Conservation (phyloP, 1,140 invertebrate species). For the Hypothenemus hampei region DNA sequence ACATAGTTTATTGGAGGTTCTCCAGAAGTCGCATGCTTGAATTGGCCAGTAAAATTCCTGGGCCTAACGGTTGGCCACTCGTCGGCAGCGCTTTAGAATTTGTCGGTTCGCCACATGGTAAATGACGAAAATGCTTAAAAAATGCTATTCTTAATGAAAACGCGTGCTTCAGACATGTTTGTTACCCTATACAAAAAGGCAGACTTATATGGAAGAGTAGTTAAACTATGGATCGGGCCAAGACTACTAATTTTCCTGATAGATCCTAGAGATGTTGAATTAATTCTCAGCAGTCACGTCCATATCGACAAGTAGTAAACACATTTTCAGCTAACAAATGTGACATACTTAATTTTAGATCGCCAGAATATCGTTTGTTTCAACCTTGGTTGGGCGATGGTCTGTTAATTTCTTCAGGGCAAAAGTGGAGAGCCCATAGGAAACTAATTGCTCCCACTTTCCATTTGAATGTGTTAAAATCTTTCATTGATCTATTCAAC, state of each 20-base stretch:
- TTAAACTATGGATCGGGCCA: conserved; percentile 69
- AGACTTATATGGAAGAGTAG: conserved; percentile 52
- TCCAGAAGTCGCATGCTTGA: conserved; percentile 63
- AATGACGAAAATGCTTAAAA: not conserved
- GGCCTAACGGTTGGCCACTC: conserved; percentile 62
- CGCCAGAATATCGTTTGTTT: conserved; percentile 71
- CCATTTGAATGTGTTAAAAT: conserved; percentile 77
- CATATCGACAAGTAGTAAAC: conserved; percentile 68
- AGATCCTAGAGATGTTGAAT: conserved; percentile 68
- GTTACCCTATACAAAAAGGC: conserved; percentile 55
- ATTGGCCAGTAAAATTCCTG: conserved; percentile 64
- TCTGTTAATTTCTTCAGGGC: conserved; percentile 72
- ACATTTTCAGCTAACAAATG: not conserved
- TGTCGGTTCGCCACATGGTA: conserved; percentile 46
- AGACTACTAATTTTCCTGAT: conserved; percentile 65
- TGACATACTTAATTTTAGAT: conserved; percentile 14
- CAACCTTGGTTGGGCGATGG: conserved; percentile 88
- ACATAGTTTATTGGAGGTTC: conserved; percentile 67
- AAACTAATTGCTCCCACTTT: conserved; percentile 80
- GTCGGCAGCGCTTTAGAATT: conserved; percentile 69
- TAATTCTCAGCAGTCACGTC: conserved; percentile 68
- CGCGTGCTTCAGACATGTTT: conserved; percentile 57
- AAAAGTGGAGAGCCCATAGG: conserved; percentile 74
- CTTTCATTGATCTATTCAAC: conserved; percentile 77
- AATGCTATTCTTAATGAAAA: not conserved